A percentile compares a stretch with the other conserved stretches of the same genome.
Evolutionary conservation across 2,797 vertebrate species (phyloP).

Genomic region (Phalloptychus januarius): DNA sequence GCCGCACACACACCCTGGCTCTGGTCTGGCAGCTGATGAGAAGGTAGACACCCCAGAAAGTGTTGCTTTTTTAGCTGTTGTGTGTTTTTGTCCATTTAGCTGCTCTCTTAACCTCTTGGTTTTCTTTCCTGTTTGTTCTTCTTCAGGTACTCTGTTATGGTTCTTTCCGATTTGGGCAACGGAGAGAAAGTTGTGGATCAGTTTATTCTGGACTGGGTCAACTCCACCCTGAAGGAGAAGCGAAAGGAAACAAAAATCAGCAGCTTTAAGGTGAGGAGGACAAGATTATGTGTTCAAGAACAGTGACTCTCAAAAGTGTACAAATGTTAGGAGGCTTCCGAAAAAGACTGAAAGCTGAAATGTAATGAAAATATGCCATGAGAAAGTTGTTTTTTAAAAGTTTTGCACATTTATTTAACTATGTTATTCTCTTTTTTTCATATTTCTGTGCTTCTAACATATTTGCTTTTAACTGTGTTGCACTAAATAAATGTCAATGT

Average conservation of each 20-base stretch:
- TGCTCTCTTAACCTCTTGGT: not conserved
- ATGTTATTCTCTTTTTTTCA: not conserved
- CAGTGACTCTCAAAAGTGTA: not conserved
- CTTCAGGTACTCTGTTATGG: constrained; percentile 90
- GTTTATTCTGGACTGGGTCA: constrained; percentile 94
- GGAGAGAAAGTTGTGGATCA: constrained; percentile 93
- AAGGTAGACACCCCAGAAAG: constrained; percentile 78
- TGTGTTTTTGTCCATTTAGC: not conserved
- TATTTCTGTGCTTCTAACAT: not conserved
- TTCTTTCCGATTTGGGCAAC: constrained; percentile 91
- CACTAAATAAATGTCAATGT: not conserved
- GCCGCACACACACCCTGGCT: constrained; percentile 88
- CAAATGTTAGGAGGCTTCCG: not conserved
- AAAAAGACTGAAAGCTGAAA: not conserved
- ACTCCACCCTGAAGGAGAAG: constrained; percentile 86
- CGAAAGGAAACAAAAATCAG: constrained; percentile 86
- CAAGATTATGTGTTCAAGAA: not conserved
- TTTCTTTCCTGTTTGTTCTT: not conserved
- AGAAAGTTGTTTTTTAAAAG: not conserved
- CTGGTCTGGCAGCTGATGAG: constrained; percentile 98
- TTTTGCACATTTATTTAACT: not conserved
- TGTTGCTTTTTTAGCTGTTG: not conserved
- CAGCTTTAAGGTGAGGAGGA: constrained; percentile 90
- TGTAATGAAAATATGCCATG: not conserved
- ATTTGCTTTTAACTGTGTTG: not conserved